Evolutionary conservation across 2,113 vertebrate genomes (phyloP).

Genomic region (Gymnogyps californianus): DNA sequence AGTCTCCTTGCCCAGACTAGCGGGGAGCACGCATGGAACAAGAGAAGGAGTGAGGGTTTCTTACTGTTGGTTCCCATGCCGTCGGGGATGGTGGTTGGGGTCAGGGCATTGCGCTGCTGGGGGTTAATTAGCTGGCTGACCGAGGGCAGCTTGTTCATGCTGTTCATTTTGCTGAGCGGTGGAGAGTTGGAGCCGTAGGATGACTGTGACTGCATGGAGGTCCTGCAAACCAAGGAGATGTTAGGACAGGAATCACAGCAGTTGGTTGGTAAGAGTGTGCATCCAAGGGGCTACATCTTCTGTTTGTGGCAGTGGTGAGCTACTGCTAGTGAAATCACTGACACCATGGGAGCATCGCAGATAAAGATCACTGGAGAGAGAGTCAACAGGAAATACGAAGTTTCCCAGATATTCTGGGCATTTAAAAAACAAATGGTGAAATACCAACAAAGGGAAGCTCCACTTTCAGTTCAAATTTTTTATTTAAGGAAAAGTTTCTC

Average conservation of each 20-base stretch:
- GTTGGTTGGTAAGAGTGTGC: fast-evolving
- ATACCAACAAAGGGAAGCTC: neutral
- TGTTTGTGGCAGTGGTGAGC: neutral
- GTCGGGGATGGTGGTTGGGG: slow-evolving; percentile 88
- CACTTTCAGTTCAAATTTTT: neutral
- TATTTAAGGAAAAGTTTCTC: neutral
- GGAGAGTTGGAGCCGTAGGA: slow-evolving; percentile 89
- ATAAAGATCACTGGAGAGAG: neutral
- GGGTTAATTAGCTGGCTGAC: slow-evolving; percentile 99
- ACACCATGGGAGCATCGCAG: neutral
- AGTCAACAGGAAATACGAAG: neutral
- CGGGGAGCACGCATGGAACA: neutral
- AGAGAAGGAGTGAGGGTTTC: slow-evolving; percentile 13
- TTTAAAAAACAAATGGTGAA: neutral
- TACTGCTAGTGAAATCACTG: neutral
- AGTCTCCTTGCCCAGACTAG: neutral
- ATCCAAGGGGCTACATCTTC: neutral
- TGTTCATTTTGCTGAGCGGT: slow-evolving; percentile 87
- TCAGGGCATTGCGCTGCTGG: slow-evolving; percentile 93
- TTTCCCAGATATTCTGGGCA: neutral
- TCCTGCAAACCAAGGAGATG: slow-evolving; percentile 75
- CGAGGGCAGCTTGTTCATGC: slow-evolving; percentile 96
- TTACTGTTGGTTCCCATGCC: slow-evolving; percentile 95
- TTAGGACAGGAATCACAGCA: neutral
- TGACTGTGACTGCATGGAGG: slow-evolving; percentile 86